phyloP scores from a whole-genome alignment of 2,113 vertebrate species.

The Chaetops frenatus region DNA sequence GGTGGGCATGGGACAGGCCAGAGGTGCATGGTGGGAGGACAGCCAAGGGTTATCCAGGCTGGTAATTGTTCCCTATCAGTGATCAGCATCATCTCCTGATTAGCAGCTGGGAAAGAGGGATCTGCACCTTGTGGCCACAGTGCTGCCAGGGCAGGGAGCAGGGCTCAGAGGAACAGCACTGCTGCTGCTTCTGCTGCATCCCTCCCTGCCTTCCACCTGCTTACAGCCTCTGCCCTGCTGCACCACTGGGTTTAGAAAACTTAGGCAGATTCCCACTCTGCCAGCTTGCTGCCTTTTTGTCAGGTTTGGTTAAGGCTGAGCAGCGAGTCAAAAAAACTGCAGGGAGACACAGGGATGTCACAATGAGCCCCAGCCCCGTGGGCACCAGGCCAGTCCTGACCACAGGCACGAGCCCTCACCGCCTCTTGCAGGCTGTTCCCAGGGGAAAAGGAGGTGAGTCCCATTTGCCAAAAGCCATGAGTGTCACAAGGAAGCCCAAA shows the following conservation, averaged over 20 bases:
- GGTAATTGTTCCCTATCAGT: neutral
- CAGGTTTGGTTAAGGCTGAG: neutral
- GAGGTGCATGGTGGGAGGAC: rapidly evolving
- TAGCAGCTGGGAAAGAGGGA: neutral
- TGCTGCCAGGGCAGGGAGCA: neutral
- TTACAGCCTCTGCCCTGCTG: neutral
- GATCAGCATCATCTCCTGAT: neutral
- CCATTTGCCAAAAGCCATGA: rapidly evolving
- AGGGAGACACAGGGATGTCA: neutral
- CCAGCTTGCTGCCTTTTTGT: neutral
- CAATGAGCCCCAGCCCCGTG: neutral
- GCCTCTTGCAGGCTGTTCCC: neutral
- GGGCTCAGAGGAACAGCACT: neutral
- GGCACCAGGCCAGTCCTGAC: neutral
- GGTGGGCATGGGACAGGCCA: neutral
- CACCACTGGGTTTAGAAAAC: neutral
- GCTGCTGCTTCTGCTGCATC: neutral
- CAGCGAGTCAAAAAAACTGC: rapidly evolving
- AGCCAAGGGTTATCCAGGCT: neutral
- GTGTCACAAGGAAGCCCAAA: neutral
- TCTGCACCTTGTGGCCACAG: neutral
- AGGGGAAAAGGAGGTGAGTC: neutral
- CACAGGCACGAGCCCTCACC: neutral
- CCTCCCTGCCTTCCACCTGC: neutral
- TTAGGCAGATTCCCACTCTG: neutral